Evolutionary conservation across 2,113 vertebrate genomes (phyloP), one percentile per base, ranked within the genome.

Genomic region (Xenopus borealis): DNA sequence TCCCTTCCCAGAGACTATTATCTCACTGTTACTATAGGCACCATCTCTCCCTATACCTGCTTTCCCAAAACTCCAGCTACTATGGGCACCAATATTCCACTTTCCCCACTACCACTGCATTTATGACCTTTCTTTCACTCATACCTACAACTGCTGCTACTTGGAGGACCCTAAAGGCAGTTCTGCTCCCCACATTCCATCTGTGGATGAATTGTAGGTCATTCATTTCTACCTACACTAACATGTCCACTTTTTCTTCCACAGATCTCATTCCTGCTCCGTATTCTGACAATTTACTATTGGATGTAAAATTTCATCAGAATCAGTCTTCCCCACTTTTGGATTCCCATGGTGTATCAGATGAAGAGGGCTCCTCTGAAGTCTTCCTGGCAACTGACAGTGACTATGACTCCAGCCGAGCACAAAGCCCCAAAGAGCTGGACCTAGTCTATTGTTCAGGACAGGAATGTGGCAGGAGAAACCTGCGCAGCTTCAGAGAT

Each of bases 381-480:
- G 94, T 96, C 80, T 96, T 97, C 86, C 89, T 96, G 83, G 92
- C 94, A 69, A 93, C 95, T 0, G 94, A 96, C 82, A 95, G 94
- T 0, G 94, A 95, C 83, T 94, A 94, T 0, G 94, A 94, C 82
- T 94, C 94, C 61, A 95, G 94, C 78, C 88, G 92, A 2, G 93
- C 93, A 0, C 94, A 94, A 80, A 96, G 93, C 80, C 94, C 94
- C 0, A 90, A 92, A 14, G 93, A 96, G 79, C 87, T 94, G 0
- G 95, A 97, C 84, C 86, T 96, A 55, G 69, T 95, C 14, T 91
- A 84, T 67, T 81, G 91, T 12, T 89, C 90, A 0, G 92, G 91
- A 0, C 85, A 83, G 0, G 89, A 94, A 0, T 83, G 72, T 20
- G 47, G 88, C 66, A 82, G 89, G 1, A 90, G 90, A 20, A 82